phyloP scores from a whole-genome alignment of 2,888 invertebrate genomes.

The Erannis defoliaria region DNA sequence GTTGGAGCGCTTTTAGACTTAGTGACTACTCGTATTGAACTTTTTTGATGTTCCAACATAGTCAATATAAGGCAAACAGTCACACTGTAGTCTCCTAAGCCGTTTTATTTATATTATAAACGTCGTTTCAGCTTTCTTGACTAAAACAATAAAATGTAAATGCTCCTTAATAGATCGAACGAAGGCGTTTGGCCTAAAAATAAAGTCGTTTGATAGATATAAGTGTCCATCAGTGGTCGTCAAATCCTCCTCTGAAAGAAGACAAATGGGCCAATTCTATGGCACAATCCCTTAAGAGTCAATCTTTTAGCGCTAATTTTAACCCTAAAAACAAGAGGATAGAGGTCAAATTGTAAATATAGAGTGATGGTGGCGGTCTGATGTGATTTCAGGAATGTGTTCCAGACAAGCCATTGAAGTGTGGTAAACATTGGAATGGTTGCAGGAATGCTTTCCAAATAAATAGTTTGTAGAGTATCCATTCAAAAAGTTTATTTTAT shows the following conservation, averaged over 20 bases:
- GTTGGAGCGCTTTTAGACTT: too few species aligned
- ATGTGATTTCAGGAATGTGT: slow-evolving; percentile 45
- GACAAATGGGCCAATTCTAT: slow-evolving; percentile 46
- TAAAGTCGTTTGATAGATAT: slow-evolving; percentile 55
- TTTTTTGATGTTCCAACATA: not conserved
- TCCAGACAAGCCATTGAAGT: slow-evolving; percentile 46
- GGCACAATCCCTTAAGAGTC: slow-evolving; percentile 32
- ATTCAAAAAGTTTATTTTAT: not conserved
- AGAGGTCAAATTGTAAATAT: slow-evolving; percentile 22
- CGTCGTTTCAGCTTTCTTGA: slow-evolving; percentile 4
- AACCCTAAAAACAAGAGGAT: slow-evolving; percentile 11
- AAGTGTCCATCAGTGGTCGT: slow-evolving; percentile 62
- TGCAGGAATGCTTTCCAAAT: slow-evolving; percentile 45
- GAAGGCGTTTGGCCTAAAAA: slow-evolving; percentile 51
- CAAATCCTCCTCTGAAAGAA: slow-evolving; percentile 59
- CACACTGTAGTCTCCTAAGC: not conserved
- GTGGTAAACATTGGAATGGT: slow-evolving; percentile 42
- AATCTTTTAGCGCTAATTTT: slow-evolving; percentile 6
- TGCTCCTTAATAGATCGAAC: slow-evolving; percentile 29
- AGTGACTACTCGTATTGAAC: too few species aligned
- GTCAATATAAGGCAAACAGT: not conserved
- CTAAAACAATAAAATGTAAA: slow-evolving; percentile 24
- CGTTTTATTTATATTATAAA: not conserved
- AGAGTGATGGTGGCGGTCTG: slow-evolving; percentile 14
- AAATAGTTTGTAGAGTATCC: slow-evolving; percentile 37